Evolutionary conservation across 2,797 vertebrate species (phyloP), one percentile per base, ranked within the genome.

Genomic region (Falco biarmicus): DNA sequence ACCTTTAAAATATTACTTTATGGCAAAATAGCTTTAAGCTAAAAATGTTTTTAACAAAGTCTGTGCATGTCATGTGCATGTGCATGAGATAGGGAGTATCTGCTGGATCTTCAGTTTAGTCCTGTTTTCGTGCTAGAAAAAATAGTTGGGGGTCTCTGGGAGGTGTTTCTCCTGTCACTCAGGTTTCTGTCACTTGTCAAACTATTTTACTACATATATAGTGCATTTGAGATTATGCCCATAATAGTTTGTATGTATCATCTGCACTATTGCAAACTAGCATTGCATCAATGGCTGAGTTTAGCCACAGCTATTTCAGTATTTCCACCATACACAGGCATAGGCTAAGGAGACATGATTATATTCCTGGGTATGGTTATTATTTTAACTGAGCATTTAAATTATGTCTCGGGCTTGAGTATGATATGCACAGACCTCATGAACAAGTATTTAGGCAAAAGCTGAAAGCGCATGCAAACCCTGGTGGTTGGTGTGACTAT

Each of bases 61-160:
- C 41, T 45, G 9, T 48, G 9, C 43, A 6, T 59, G 65, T 28
- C 34, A 10, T 18, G 26, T 34, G 34, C 34, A 34, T 34, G 34
- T 9, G 13, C 1, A 0, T 11, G 16, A 87, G 26, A 18, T 10
- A 1, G 8, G 2, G 8, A 4, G 1, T 1, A 10, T 56, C 32
- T 43, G 9, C 47, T 75, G 17, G 20, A 21, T 64, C 26, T 68
- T 78, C 22, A 10, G 43, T 68, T 21, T 75, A n/a, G 4, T 51
- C n/a, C 47, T 10, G 56, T 69, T 61, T 64, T 53, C 29, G 41
- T 37, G 11, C 17, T 79, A 17, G 45, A 47, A 84, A 34, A 48
- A 73, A 41, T 15, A 10, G n/a, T n/a, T 60, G 20, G 20, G 20
- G 19, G 5, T 51, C 19, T 91, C 47, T 73, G 26, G 26, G 41